Percentiles rank a stretch among this genome's conserved stretches.
Conservation (phyloP, 2,888 invertebrate species). For the Cerastis leucographa region DNA sequence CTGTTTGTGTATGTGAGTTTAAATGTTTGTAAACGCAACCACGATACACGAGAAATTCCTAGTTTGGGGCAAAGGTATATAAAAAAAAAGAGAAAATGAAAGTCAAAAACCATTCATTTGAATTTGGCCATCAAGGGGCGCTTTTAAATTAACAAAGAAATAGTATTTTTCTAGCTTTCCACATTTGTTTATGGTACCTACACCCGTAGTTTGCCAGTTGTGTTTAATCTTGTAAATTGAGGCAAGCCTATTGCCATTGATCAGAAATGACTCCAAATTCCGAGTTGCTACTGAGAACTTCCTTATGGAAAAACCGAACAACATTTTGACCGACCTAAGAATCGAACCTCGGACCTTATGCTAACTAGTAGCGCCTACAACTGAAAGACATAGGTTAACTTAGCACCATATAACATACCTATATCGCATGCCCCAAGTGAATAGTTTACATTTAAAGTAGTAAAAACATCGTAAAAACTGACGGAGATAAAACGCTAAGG, state of each 20-base stretch:
- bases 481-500: slow-evolving; percentile 45
- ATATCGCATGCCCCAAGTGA: slow-evolving; percentile 21
- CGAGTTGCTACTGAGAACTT: not conserved
- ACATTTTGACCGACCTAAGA: not conserved
- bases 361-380: not conserved
- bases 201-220: too few species aligned
- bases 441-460: slow-evolving; percentile 52
- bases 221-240: too few species aligned
- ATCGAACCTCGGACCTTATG: not conserved
- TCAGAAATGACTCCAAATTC: not conserved
- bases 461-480: slow-evolving; percentile 54
- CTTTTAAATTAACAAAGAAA: not conserved
- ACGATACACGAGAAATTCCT: not conserved
- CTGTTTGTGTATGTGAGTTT: not conserved
- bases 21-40: not conserved
- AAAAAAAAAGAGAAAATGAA: not conserved
- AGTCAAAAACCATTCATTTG: not conserved
- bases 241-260: not conserved
- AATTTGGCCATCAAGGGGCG: not conserved
- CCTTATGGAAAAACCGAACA: not conserved
- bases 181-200: not conserved
- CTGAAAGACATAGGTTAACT: not conserved
- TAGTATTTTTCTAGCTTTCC: not conserved
- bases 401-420: slow-evolving; percentile 5
- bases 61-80: not conserved